Conservation (phyloP, 2,113 vertebrate species). For the Otocyon megalotis region DNA sequence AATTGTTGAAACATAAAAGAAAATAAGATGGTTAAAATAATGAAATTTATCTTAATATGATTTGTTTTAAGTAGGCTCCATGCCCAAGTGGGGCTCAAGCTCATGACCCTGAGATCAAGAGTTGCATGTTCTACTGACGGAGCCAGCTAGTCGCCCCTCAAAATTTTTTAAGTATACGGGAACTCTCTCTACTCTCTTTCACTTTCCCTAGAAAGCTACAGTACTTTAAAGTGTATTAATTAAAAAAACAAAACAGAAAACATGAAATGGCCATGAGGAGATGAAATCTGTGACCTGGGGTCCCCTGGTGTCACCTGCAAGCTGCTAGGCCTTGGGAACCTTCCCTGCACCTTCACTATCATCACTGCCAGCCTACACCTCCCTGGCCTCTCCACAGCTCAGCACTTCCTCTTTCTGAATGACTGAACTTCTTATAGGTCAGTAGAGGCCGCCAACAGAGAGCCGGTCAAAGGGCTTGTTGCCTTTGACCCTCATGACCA, state of each 20-base stretch:
- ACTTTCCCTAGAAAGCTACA: neutral
- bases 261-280: neutral
- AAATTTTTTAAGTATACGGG: neutral
- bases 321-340: rapidly evolving
- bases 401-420: neutral
- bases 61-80: neutral
- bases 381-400: neutral
- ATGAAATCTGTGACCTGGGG: neutral
- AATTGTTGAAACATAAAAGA: neutral
- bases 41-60: neutral
- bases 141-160: neutral
- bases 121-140: neutral
- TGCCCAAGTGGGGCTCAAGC: neutral
- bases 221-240: neutral
- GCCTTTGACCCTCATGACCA: neutral
- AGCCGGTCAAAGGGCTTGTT: neutral
- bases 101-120: neutral
- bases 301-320: neutral
- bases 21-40: neutral
- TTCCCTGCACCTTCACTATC: neutral
- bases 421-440: neutral
- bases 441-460: neutral
- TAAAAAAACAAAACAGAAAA: neutral
- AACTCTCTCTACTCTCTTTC: neutral
- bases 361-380: too few species aligned